Evolutionary conservation across 1,140 invertebrate genomes (phyloP), one percentile per base, ranked within the genome.

Genomic region (Pseudomyrmex flavicornis): DNA sequence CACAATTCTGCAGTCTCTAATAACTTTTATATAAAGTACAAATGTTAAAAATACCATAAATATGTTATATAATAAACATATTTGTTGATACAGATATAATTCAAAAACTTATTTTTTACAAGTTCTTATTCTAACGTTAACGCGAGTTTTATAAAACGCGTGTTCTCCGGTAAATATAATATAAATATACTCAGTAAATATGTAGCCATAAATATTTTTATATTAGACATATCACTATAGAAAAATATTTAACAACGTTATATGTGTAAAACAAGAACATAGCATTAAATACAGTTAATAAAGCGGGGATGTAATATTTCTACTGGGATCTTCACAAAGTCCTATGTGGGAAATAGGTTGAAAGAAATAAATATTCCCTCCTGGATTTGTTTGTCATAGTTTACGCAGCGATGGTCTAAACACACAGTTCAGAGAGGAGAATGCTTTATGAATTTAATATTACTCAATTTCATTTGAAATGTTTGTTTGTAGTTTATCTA

Each of bases 261-360:
- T 63, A 35, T 65, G 20, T 13, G 50, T 35, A 22, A 52, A 15
- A 46, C 22, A 26, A 3, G 4, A 74, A 22, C 4, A 20, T 17
- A 22, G 26, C 44, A 35, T 76, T 65, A 35, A 66, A 65, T 20
- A 65, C 10, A 50, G 20, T 63, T 63, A 63, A 26, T 75, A 8
- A 52, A 76, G 46, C 61, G 54, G 46, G 2, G 1, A 35, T 50
- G 12, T 20, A 65, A 76, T 76, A 76, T 66, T 76, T 65, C n/a
- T 26, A 44, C 7, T 44, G 20, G 1, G 3, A 52, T 75, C 12
- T 48, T 66, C 26, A 5, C 20, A 54, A 66, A 54, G 2, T 76
- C 65, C 8, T 20, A 17, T 35, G 13, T 65, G 22, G 15, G 7
- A 76, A 65, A 54, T 76, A 22, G 61, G n/a, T 52, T 65, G 22